Base-by-base conservation (phyloP, 2,113 vertebrate genomes). In the Dicerorhinus sumatrensis region DNA sequence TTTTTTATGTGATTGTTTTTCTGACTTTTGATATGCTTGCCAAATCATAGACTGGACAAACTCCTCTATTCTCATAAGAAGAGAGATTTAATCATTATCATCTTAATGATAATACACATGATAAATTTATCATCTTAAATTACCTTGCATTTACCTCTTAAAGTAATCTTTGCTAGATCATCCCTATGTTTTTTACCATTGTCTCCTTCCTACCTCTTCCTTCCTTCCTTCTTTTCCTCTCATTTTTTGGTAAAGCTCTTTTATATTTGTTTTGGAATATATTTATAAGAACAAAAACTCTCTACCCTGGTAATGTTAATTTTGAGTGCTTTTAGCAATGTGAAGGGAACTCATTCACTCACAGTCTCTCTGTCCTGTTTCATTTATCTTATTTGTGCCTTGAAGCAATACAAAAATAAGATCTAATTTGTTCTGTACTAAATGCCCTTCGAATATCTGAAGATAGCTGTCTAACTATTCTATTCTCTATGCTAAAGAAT, bases 261-360 rank as follows among this genome's bases (percentile, higher is more conserved):
- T 94, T 73, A 36, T 77, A 81, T 82, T 72, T 93, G 76, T 93
- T 94, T 91, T 84, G 58, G 39, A 93, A 76, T 88, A 75, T 33
- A 69, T 84, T 87, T 63, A 63, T 11, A 63, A 63, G 54, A 94
- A 65, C 14, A 89, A 93, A 76, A 96, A 80, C n/a, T 73, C 25
- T 77, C 20, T 89, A 9, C 46, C 31, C 58, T 42, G 79, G 39
- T 51, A 88, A 82, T 23, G 29, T 58, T 84, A 54, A 95, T 73
- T 25, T 62, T 8, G 69, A 91, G 54, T 67, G 60, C 33, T 82
- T 92, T 69, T 62, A 85, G 56, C 13, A 21, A 69, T 69, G 17
- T 31, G 29, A 81, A 81, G 9, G 51, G 72, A 93, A 46, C 29
- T 93, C 65, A 89, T 46, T 86, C 60, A 81, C 75, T 94, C 67